Conservation (phyloP, 2,888 invertebrate species). For the Cephonodes hylas region DNA sequence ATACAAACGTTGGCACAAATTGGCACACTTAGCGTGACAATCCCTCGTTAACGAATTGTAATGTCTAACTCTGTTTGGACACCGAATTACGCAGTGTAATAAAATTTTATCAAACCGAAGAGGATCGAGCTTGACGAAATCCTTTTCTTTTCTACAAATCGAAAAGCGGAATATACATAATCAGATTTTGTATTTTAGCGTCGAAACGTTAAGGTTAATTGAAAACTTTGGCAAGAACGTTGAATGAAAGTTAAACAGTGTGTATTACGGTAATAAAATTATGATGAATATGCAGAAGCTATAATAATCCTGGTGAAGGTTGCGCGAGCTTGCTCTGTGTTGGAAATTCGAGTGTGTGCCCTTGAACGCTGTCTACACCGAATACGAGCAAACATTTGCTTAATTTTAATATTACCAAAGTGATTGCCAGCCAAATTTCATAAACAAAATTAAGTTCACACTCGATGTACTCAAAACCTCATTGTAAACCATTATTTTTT, state of each 20-base stretch:
- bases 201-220: conserved; percentile 12
- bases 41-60: conserved; percentile 24
- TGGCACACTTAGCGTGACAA: conserved; percentile 20
- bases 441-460: neutral
- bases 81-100: conserved; percentile 38
- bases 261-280: conserved; percentile 23
- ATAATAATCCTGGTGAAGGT: conserved; percentile 40
- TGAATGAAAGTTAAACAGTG: conserved; percentile 24
- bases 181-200: conserved; percentile 15
- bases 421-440: neutral
- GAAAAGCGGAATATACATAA: conserved; percentile 9
- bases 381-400: conserved; percentile 1
- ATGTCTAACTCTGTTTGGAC: conserved; percentile 36
- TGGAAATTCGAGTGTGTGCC: conserved; percentile 1
- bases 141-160: conserved; percentile 16
- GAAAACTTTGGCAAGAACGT: conserved; percentile 23
- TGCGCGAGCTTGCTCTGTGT: conserved; percentile 33
- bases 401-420: neutral
- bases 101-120: conserved; percentile 41
- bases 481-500: neutral
- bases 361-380: neutral
- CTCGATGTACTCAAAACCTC: neutral
- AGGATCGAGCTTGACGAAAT: conserved; percentile 20
- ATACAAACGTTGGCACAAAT: conserved; percentile 24
- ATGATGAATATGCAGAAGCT: conserved; percentile 39